Percentiles rank a stretch among this genome's conserved stretches.
phyloP scores from a whole-genome alignment of 2,113 vertebrate genomes.

The Cynoglossus semilaevis region DNA sequence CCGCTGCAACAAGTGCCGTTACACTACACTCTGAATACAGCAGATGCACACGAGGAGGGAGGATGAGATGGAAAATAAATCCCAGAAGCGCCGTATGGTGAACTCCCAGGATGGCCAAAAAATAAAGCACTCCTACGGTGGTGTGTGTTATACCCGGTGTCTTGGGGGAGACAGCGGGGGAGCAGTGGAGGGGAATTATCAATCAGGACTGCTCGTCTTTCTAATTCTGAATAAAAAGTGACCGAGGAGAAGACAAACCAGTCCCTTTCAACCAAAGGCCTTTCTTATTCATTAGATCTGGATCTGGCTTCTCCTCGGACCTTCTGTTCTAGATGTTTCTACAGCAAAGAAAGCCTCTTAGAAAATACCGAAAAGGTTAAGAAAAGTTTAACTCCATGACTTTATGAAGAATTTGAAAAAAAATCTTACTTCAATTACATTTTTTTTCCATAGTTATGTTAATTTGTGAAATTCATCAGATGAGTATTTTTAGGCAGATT shows the following conservation, averaged over 20 bases:
- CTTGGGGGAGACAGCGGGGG: conserved; percentile 76
- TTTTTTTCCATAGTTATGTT: too few relatives aligned
- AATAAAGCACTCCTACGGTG: conserved; percentile 7
- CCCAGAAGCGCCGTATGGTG: conserved; percentile 10
- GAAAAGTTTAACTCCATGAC: conserved; percentile 15
- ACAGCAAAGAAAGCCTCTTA: conserved; percentile 58
- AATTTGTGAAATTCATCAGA: too few relatives aligned
- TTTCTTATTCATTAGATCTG: conserved; percentile 79
- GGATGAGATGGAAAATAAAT: conserved; percentile 79
- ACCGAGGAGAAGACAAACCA: conserved; percentile 77
- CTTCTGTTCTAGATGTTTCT: conserved; percentile 56
- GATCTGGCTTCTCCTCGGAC: conserved; percentile 68
- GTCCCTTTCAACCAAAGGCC: conserved; percentile 72
- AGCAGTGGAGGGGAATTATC: conserved; percentile 72
- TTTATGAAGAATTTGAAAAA: neutral
- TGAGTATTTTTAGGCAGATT: too few relatives aligned
- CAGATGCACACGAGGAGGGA: conserved; percentile 63
- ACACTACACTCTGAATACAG: conserved; percentile 77
- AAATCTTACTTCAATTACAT: neutral
- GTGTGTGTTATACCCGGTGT: conserved; percentile 80
- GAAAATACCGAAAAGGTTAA: conserved; percentile 34
- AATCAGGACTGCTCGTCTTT: conserved; percentile 74
- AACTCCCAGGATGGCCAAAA: too few relatives aligned
- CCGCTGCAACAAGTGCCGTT: conserved; percentile 88
- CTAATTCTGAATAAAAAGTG: conserved; percentile 78